Evolutionary conservation across 2,113 vertebrate genomes (phyloP), one percentile per base, ranked within the genome.

Genomic region (Syngnathoides biaculeatus): DNA sequence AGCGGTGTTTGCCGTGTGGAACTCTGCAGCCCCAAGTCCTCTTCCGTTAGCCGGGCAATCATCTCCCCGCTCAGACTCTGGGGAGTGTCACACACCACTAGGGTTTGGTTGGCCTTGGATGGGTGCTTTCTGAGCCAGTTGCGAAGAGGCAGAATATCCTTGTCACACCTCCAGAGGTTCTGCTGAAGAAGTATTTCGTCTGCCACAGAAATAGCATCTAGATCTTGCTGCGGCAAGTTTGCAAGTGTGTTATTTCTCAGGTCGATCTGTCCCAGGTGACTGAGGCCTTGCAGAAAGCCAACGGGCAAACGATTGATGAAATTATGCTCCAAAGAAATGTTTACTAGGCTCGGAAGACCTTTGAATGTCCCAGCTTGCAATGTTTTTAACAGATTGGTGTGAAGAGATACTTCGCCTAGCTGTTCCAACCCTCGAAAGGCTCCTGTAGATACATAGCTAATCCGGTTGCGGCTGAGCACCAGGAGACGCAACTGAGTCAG

Each of bases 161-260:
- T 20, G 61, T 98, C 94, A 13, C 96, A 98, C 60, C 72, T 91
- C 96, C 96, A 99, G 27, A 94, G 95, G 66, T 99, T 99, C 78
- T 93, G 89, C 17, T 92, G 85, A 45, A 99, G 87, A 30, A 87
- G 80, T 27, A 97, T 84, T 66, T 94, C 92, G 1, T 81, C 56
- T 65, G 93, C 84, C 10, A 67, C 24, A 2, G 73, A 76, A 62
- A 99, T 79, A 0, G 88, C 86, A 1, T 92, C 80, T 12, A 99
- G 93, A 84, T 92, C 84, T 8, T 92, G 84, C 0, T 88, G 42
- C 0, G 93, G 92, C 52, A 99, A 87, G 84, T 89, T 92, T 72
- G 90, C 72, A 64, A 98, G 68, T 48, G 92, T 89, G 39, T 98
- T 98, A 83, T 93, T 93, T 26, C 88, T 91, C 68, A 99, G 87